phyloP scores from a whole-genome alignment of 2,113 vertebrate genomes.

The Alaudala cheleensis region DNA sequence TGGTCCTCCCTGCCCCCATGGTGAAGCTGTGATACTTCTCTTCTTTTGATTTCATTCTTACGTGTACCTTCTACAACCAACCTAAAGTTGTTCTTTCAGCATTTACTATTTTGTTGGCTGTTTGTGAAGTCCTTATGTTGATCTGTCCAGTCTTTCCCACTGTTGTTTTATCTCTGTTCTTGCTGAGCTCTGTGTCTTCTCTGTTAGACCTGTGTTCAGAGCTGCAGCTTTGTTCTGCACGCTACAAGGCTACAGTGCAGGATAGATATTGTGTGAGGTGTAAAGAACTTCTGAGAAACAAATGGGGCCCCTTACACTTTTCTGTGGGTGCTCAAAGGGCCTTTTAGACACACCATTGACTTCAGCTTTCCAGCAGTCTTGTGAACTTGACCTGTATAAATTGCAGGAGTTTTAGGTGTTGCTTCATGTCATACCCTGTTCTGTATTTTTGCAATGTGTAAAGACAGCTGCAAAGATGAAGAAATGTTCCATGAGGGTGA shows the following conservation, averaged over 20 bases:
- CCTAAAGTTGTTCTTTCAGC: neutral
- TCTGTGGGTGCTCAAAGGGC: neutral
- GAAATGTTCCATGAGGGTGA: neutral
- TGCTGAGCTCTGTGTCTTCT: neutral
- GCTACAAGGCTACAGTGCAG: neutral
- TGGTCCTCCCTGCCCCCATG: neutral
- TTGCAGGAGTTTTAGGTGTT: neutral
- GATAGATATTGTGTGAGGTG: neutral
- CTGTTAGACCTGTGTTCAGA: neutral
- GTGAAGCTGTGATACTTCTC: neutral
- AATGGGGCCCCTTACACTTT: fast-evolving
- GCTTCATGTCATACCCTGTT: neutral
- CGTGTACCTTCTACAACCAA: neutral
- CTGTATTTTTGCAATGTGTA: neutral
- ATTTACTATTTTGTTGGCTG: neutral
- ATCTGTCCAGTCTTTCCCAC: neutral
- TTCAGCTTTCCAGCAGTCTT: neutral
- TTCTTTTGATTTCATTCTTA: neutral
- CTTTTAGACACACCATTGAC: neutral
- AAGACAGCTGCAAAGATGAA: neutral
- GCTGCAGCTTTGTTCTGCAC: neutral
- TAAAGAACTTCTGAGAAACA: neutral
- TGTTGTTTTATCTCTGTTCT: neutral
- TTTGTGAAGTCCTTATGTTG: neutral
- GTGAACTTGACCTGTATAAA: neutral